phyloP scores from a whole-genome alignment of 2,888 invertebrate species.

The Julus scanicus region DNA sequence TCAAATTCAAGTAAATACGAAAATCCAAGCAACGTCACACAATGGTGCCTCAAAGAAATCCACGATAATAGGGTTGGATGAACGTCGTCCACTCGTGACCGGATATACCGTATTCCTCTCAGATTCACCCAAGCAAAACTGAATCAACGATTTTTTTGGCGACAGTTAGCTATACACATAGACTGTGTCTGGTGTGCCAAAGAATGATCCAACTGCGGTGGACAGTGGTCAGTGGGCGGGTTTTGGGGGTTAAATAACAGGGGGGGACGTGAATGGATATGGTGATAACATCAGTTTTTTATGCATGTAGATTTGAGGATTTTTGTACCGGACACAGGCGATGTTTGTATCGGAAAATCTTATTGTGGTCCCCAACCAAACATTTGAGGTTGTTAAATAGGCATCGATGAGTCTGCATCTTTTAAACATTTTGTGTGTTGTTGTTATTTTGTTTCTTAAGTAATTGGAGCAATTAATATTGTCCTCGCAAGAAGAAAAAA shows the following conservation, averaged over 20 bases:
- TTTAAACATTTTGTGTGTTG: too few relatives aligned
- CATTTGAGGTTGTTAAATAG: too few relatives aligned
- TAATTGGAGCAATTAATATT: too few relatives aligned
- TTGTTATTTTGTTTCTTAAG: too few relatives aligned
- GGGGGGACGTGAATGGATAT: background rate
- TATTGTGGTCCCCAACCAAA: background rate
- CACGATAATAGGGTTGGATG: background rate
- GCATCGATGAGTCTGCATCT: too few relatives aligned
- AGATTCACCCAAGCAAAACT: background rate
- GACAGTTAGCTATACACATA: background rate
- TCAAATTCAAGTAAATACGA: too few relatives aligned
- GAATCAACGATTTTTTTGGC: background rate
- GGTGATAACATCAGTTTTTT: background rate
- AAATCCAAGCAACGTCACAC: background rate
- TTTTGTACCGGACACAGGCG: background rate
- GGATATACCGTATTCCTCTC: background rate
- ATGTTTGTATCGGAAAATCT: background rate
- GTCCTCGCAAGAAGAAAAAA: too few relatives aligned
- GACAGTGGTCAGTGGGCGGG: background rate
- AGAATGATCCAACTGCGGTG: background rate
- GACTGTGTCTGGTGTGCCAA: slow-evolving; percentile 2
- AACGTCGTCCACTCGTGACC: background rate
- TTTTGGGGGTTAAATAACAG: background rate
- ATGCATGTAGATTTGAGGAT: background rate
- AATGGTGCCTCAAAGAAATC: background rate